Percentiles rank a stretch among this genome's conserved stretches.
Evolutionary conservation across 1,140 invertebrate species (phyloP).

Genomic region (Planococcus citri): DNA sequence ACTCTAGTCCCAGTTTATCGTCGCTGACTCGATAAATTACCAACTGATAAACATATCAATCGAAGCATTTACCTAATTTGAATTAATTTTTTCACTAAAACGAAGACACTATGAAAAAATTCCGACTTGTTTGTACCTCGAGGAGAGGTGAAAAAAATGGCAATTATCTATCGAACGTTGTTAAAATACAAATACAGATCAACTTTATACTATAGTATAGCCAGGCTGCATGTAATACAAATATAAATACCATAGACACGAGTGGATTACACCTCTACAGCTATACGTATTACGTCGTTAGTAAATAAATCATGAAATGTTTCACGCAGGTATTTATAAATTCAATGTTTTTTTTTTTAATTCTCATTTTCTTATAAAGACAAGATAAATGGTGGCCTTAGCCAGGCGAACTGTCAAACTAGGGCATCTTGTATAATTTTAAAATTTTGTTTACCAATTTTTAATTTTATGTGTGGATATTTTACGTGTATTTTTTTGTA

Average conservation of each 20-base stretch:
- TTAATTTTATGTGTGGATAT: not conserved
- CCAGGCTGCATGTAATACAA: not conserved
- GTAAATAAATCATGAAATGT: conserved; percentile 4
- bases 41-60: not conserved
- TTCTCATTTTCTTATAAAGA: not conserved
- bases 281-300: not conserved
- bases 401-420: not conserved
- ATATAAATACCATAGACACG: not conserved
- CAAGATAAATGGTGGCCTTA: not conserved
- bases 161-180: not conserved
- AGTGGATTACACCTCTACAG: not conserved
- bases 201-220: no score
- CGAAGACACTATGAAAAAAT: not conserved
- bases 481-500: not conserved
- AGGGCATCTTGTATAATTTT: not conserved
- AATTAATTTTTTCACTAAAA: not conserved
- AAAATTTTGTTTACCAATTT: conserved; percentile 5
- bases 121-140: not conserved
- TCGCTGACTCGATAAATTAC: not conserved
- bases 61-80: not conserved
- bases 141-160: not conserved
- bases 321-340: not conserved
- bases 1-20: not conserved
- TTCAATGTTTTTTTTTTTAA: not conserved
- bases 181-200: no score